Evolutionary conservation across 2,797 vertebrate species (phyloP), one percentile per base, ranked within the genome.

Genomic region (Acanthurus lineatus): DNA sequence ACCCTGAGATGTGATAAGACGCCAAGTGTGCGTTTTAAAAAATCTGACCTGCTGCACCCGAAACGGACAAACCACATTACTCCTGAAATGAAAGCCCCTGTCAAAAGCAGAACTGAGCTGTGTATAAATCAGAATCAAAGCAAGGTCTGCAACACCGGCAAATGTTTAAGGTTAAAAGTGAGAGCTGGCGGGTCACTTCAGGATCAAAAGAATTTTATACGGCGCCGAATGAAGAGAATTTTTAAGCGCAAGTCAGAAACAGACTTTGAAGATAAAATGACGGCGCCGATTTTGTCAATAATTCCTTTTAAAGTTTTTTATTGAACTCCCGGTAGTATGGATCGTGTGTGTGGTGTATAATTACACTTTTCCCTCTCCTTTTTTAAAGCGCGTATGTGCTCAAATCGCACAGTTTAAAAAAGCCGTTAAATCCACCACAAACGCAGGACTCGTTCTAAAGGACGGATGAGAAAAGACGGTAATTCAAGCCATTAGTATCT

Each of bases 191-290:
- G 77, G 85, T 87, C 79, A 82, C 67, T 69, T 54, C 38, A 66
- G 73, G 77, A 86, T 90, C 62, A 89, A 86, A 91, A 69, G 81
- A 77, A 84, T 85, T 84, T 83, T 22, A 64, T 38, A 85, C 2
- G 25, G 73, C 1, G 57, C 32, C 1, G 15, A 66, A 60, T 61
- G 79, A 88, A 83, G 68, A 67, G 66, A 85, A 85, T 88, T 79
- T 85, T 78, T 72, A 64, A 87, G 77, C 48, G 54, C 51, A 51
- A 66, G 71, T 75, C 77, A 42, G 69, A 88, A 74, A 80, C 64
- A 25, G 25, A 25, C 75, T 89, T 88, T 91, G 83, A 91, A 89
- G 87, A 89, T 86, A 79, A 91, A 88, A 86, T 57, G 69, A 52
- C 70, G 17, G 62, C 16, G 54, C 45, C 67, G 76, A 81, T 88